A percentile compares a stretch with the other conserved stretches of the same genome.
phyloP scores from a whole-genome alignment of 2,797 vertebrate species.

The Chiroxiphia lanceolata region DNA sequence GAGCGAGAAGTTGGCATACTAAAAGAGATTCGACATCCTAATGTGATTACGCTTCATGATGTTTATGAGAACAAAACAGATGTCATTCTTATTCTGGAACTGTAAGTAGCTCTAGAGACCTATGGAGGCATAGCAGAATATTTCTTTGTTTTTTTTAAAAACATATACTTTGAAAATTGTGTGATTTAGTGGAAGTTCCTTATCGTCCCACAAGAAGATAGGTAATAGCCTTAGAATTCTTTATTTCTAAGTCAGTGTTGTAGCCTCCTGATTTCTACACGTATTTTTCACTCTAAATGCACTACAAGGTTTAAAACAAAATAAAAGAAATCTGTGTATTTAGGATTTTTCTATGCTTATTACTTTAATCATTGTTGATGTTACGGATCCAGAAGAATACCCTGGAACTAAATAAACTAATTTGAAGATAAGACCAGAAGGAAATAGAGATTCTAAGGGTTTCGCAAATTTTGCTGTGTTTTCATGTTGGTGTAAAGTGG shows the following conservation, averaged over 20 bases:
- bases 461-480: neutral
- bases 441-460: neutral
- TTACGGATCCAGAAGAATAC: neutral
- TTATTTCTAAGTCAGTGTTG: neutral
- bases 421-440: neutral
- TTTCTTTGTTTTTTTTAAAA: neutral
- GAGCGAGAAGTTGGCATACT: slow-evolving; percentile 96
- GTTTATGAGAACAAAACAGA: slow-evolving; percentile 96
- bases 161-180: neutral
- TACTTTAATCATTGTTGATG: neutral
- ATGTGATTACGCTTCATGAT: slow-evolving; percentile 92
- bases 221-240: neutral
- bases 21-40: slow-evolving; percentile 93
- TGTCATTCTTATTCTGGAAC: slow-evolving; percentile 96
- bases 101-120: slow-evolving; percentile 83
- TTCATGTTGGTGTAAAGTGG: neutral
- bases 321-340: neutral
- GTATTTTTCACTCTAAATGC: neutral
- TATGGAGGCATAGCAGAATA: neutral
- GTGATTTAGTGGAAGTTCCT: neutral
- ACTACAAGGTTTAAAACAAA: neutral
- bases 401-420: neutral
- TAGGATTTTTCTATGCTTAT: neutral
- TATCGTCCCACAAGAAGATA: neutral
- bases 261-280: neutral